phyloP scores from a whole-genome alignment of 2,888 invertebrate genomes.

The Erebia palarica region DNA sequence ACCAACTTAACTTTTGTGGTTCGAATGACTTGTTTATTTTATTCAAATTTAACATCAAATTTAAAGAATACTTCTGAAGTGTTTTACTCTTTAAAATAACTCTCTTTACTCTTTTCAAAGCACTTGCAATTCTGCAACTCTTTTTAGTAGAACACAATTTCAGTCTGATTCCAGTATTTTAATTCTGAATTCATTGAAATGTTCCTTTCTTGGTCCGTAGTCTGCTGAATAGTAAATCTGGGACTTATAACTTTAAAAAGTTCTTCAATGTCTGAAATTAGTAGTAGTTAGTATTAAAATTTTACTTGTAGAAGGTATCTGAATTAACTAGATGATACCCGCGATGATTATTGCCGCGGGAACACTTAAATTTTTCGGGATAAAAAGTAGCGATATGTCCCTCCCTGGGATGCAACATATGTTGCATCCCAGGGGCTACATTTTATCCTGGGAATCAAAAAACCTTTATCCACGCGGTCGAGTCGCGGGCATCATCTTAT shows the following conservation, averaged over 20 bases:
- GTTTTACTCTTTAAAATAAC: background rate
- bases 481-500: too few species aligned
- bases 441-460: too few species aligned
- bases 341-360: too few species aligned
- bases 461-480: too few species aligned
- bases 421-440: too few species aligned
- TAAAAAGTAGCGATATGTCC: too few species aligned
- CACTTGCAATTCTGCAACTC: constrained; percentile 6
- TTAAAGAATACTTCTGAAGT: background rate
- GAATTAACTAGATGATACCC: too few species aligned
- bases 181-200: constrained; percentile 3
- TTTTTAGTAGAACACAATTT: background rate
- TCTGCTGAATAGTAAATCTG: background rate
- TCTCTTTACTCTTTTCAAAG: constrained; percentile 7
- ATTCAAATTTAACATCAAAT: constrained; percentile 4
- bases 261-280: background rate
- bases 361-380: too few species aligned
- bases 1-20: background rate
- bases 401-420: too few species aligned
- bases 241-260: background rate
- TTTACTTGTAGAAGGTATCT: too few species aligned
- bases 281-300: too few species aligned
- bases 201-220: background rate
- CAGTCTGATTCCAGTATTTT: constrained; percentile 4
- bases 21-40: background rate